These are phyloP conservation scores for Philereme transversata DNA, from an alignment of 2,888 invertebrate species.

Conservation along the genomic window DNA sequence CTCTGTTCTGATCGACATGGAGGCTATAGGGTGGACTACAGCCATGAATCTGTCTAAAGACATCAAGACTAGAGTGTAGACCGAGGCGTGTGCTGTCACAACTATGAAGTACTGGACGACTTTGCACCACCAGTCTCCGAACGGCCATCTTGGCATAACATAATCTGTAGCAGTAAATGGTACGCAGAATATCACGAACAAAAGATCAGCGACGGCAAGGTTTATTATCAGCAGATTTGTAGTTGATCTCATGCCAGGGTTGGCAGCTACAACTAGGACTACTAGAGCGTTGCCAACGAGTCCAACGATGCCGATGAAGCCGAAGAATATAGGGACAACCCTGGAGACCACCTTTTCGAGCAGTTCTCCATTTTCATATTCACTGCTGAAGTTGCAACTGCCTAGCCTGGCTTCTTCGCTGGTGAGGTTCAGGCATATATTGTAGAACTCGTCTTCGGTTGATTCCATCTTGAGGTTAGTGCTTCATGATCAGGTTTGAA, in stretches of 20 bases:
- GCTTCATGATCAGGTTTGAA: slow-evolving; percentile 42
- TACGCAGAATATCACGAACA: slow-evolving; percentile 96
- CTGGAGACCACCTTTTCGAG: slow-evolving; percentile 87
- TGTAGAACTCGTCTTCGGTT: slow-evolving; percentile 74
- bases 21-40: slow-evolving; percentile 95
- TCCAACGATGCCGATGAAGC: slow-evolving; percentile 93
- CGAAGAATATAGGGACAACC: slow-evolving; percentile 92
- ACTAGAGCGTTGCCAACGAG: slow-evolving; percentile 95
- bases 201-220: slow-evolving; percentile 94
- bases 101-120: slow-evolving; percentile 95
- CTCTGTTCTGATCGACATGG: slow-evolving; percentile 93
- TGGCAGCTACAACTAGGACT: slow-evolving; percentile 93
- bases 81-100: slow-evolving; percentile 96
- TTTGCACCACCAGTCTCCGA: slow-evolving; percentile 95
- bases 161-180: slow-evolving; percentile 97
- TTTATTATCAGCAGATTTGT: slow-evolving; percentile 96
- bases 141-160: slow-evolving; percentile 94
- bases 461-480: slow-evolving; percentile 64
- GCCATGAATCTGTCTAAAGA: slow-evolving; percentile 96
- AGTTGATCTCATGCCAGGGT: slow-evolving; percentile 96
- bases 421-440: slow-evolving; percentile 72
- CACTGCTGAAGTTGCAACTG: slow-evolving; percentile 69
- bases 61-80: slow-evolving; percentile 97
- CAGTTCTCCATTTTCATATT: slow-evolving; percentile 79
- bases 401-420: slow-evolving; percentile 62